phyloP scores from a whole-genome alignment of 2,797 vertebrate genomes.

The Chrysocyon brachyurus region DNA sequence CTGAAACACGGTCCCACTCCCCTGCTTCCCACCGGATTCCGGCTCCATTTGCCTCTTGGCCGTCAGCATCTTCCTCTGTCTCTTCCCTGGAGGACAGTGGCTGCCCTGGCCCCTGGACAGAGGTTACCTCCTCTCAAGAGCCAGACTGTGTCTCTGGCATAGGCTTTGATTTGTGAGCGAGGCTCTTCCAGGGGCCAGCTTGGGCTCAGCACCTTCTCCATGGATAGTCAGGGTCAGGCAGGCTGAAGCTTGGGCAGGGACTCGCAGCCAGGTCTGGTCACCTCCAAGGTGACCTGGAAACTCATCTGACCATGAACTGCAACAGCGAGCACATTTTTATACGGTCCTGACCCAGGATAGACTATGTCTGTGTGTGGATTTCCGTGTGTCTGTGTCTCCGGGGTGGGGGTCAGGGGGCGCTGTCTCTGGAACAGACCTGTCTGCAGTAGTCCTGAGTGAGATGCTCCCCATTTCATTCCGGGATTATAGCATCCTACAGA shows the following conservation, averaged over 20 bases:
- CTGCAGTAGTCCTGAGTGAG: fast-evolving
- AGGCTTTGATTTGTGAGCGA: neutral
- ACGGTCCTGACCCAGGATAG: fast-evolving
- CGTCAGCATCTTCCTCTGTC: neutral
- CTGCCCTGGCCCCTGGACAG: neutral
- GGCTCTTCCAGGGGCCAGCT: fast-evolving
- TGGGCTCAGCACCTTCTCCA: fast-evolving
- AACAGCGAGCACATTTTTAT: neutral
- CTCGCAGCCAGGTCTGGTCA: neutral
- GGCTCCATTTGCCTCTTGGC: fast-evolving
- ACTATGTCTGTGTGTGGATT: fast-evolving
- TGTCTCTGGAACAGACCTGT: neutral
- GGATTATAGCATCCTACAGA: neutral
- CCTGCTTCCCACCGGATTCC: fast-evolving
- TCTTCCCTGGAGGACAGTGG: neutral
- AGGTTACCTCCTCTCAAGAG: fast-evolving
- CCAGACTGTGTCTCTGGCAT: fast-evolving
- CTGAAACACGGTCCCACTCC: fast-evolving
- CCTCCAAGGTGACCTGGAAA: neutral
- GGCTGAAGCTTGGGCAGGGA: fast-evolving
- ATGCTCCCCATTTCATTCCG: fast-evolving
- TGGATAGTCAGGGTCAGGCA: neutral
- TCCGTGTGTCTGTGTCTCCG: neutral
- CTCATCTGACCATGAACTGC: no score
- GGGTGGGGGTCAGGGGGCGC: no score